Conservation (phyloP, 2,888 invertebrate genomes). For the Caenorhabditis sulstoni region DNA sequence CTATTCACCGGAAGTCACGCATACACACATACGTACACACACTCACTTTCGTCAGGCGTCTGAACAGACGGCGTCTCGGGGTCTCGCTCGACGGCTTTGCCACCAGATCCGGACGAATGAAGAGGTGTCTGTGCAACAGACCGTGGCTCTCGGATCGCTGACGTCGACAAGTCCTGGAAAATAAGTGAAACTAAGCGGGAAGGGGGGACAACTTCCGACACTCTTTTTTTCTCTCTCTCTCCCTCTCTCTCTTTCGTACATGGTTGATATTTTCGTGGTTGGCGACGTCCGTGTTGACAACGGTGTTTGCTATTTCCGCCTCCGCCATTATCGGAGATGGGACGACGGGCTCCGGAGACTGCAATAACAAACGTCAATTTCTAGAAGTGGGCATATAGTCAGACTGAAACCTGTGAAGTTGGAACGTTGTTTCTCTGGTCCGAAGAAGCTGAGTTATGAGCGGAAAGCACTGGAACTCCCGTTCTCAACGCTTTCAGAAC, state of each 20-base stretch:
- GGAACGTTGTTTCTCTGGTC: constrained; percentile 13
- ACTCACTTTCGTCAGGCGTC: constrained; percentile 59
- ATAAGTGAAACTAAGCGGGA: neutral
- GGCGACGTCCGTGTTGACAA: constrained; percentile 31
- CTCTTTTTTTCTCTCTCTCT: neutral
- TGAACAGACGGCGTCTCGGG: constrained; percentile 52
- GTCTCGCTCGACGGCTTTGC: constrained; percentile 16
- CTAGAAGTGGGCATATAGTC: neutral
- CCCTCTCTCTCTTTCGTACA: constrained; percentile 3
- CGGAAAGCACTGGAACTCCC: constrained; percentile 59
- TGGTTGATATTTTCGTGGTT: constrained; percentile 40
- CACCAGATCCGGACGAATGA: constrained; percentile 26
- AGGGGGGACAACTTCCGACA: too few relatives aligned
- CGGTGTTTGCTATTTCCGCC: constrained; percentile 36
- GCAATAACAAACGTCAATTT: neutral
- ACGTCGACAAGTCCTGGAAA: constrained; percentile 49
- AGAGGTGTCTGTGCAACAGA: constrained; percentile 51
- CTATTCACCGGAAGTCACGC: constrained; percentile 32
- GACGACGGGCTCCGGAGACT: constrained; percentile 11
- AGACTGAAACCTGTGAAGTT: constrained; percentile 11
- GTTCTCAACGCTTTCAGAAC: constrained; percentile 74
- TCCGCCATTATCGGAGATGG: constrained; percentile 39
- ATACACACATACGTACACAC: too few relatives aligned
- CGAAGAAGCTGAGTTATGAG: constrained; percentile 1
- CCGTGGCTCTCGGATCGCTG: constrained; percentile 51